Base-by-base conservation (phyloP, 2,797 vertebrate species). In the Anguilla pacifica region DNA sequence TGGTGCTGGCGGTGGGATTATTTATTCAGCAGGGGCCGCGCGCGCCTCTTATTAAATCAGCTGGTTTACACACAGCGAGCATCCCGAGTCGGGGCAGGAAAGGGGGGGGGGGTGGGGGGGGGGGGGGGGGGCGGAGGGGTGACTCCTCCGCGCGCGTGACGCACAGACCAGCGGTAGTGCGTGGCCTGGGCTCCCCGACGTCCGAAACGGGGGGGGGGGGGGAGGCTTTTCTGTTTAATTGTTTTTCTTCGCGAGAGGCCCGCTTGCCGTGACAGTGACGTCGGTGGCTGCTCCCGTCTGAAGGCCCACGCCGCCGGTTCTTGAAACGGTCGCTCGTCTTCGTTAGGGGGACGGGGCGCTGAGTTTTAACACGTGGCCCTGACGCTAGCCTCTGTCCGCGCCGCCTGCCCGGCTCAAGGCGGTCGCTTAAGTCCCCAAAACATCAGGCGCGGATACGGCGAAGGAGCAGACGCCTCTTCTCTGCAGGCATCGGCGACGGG, bases 261-360 rank as follows among this genome's bases (percentile, higher is more conserved):
- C 91, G 89, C 91, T 39, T 39, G 39, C 92, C 89, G 89, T 88
- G 90, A 91, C 67, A 4, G 28, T 17, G 72, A 11, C 35, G 11
- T 53, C 53, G 64, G 5, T 11, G 35, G 25, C 70, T 15, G 4
- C 85, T 72, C 17, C 17, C 35, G 6, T 43, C 61, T 3, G 0
- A 49, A 51, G 77, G 39, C 43, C 51, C 43, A 81, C 31, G 39
- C 74, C 6, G 17, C 89, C 85, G 91, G 93, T 93, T 95, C 91
- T 95, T 93, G 93, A 92, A 91, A 94, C 94, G 95, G 94, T 94
- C 93, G 91, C 91, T 92, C 92, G 92, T 95, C 94, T 94, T 93
- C 93, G 39, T 39, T 2, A 39, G 39, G 39, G 93, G 92, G 92
- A 93, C 94, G 92, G 92, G 93, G 93, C 91, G 90, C 91, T 95